Evolutionary conservation across 2,888 invertebrate species (phyloP), one percentile per base, ranked within the genome.

Genomic region (Rhagophthalmus giganteus): DNA sequence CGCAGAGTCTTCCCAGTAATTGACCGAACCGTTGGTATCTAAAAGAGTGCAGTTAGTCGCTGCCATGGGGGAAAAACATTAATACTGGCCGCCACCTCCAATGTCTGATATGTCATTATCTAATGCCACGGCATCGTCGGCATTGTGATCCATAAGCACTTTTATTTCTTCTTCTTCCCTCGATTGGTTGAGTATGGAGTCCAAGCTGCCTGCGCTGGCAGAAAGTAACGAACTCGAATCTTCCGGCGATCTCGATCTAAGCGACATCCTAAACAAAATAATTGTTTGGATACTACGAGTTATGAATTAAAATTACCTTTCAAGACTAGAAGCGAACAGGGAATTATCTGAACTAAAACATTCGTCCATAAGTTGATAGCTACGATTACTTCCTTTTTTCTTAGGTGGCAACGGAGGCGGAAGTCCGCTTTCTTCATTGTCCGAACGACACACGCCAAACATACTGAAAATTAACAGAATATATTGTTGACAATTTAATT

Each of bases 101-200:
- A 73, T 69, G 54, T 73, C 72, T 1, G 72, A 68, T 34, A 69
- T 62, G 56, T 74, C 74, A 55, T 71, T 73, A 41, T 74, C 74
- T 38, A 65, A 56, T 31, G 60, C 55, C 24, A 44, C 11, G 26
- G 59, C 54, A 52, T 65, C 65, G 31, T 48, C 60, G 50, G 64
- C 65, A 46, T 55, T 61, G 30, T 63, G 63, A 53, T 80, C 82
- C 81, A 82, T 81, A 39, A 84, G 74, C 16, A 79, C 81, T 56
- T 84, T 80, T 20, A 84, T 79, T 72, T 90, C 90, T 61, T 85
- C 85, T 65, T 90, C 90, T 62, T 89, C 87, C 48, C 88, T 83
- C n/a, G 92, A 92, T 64, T 87, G 88, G 75, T 93, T 93, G 63
- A 92, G 76, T 74, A 91, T 88, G 0, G 93, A 94, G 74, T 93